phyloP scores from a whole-genome alignment of 1,140 invertebrate species.

The Pseudobourletiella spinata region DNA sequence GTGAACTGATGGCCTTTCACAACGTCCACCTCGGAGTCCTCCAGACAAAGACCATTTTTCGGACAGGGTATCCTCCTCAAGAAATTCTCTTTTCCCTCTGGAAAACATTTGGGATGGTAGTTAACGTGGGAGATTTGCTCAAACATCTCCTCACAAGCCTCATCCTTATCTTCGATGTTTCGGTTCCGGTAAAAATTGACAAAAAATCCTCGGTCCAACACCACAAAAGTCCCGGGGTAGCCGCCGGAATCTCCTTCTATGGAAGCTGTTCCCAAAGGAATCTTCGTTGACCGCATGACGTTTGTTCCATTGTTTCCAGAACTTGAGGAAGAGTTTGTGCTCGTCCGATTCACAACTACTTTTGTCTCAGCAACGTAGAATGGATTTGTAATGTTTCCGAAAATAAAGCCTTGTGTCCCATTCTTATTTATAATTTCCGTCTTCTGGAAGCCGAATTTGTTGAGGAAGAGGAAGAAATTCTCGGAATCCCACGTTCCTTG shows the following conservation, averaged over 20 bases:
- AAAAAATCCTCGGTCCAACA: conserved; percentile 77
- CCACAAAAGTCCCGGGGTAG: conserved; percentile 68
- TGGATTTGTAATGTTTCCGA: conserved; percentile 71
- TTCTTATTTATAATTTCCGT: conserved; percentile 69
- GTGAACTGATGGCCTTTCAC: conserved; percentile 84
- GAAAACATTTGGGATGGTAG: conserved; percentile 72
- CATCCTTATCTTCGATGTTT: conserved; percentile 49
- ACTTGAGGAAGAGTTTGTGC: conserved; percentile 3
- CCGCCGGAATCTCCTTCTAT: conserved; percentile 38
- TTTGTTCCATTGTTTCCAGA: not conserved
- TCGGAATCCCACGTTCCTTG: conserved; percentile 55
- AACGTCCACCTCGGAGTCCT: conserved; percentile 80
- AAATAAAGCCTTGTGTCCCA: conserved; percentile 85
- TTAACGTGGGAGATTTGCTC: conserved; percentile 66
- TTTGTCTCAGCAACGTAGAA: conserved; percentile 1
- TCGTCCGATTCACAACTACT: too few relatives aligned
- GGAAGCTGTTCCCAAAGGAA: not conserved
- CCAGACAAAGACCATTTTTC: conserved; percentile 62
- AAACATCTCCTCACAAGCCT: conserved; percentile 76
- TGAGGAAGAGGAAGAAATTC: conserved; percentile 81
- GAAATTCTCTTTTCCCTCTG: conserved; percentile 70
- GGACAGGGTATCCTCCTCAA: conserved; percentile 80
- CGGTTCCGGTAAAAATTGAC: conserved; percentile 78
- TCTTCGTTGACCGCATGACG: too few relatives aligned
- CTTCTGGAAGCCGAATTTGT: conserved; percentile 94